Evolutionary conservation across 2,888 invertebrate genomes (phyloP), one percentile per base, ranked within the genome.

Genomic region (Dryobotodes eremita): DNA sequence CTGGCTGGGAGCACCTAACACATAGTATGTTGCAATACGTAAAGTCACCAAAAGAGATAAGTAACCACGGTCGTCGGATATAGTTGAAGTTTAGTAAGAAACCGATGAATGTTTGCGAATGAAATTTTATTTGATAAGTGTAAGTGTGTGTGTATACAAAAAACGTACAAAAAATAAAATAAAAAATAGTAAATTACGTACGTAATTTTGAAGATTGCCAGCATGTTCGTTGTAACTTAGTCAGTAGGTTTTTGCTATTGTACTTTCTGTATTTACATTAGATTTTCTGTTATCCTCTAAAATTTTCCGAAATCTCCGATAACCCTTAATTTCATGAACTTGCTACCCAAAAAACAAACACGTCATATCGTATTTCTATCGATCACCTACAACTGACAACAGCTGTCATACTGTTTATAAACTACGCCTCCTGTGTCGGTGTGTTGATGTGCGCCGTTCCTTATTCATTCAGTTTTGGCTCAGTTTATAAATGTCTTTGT

Each of bases 401-500:
- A 36, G 31, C 17, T 26, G 53, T 50, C 31, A 1, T 26, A 10
- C 10, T 83, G 77, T 81, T 85, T 84, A 20, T 64, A 73, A 85
- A 82, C 68, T 15, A 15, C 11, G 72, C 10, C 31, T 62, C 62
- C 53, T 84, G 71, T 68, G 83, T 36, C 77, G 11, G 48, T 71
- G 74, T 68, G 73, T 66, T 72, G 10, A 48, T 48, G 61, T 50
- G 26, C 31, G 17, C 20, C 23, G 53, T 23, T 20, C 11, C 59
- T 50, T 31, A 66, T 57, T 65, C 61, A 78, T 85, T 78, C 74
- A 64, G 2, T 62, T 71, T 62, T 15, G n/a, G 17, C 1, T 70
- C 50, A 55, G 20, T 62, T 72, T 65, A 76, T 64, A 20, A 17
- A 26, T 61, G 36, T 31, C 15, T 57, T 26, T 73, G 48, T 42